Conservation (phyloP, 2,888 invertebrate genomes). For the Myopa testacea region DNA sequence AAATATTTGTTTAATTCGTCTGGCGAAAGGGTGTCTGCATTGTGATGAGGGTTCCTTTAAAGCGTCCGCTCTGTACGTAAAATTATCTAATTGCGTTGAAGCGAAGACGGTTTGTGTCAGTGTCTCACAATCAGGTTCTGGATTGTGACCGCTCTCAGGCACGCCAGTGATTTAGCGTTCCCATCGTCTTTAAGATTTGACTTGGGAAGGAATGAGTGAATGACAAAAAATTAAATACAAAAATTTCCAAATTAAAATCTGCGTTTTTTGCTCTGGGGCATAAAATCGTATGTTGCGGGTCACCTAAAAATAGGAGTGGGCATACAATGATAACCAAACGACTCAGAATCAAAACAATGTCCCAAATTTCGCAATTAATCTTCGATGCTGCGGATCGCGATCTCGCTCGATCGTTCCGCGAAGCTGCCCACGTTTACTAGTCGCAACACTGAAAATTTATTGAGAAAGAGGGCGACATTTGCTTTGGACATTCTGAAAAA, state of each 20-base stretch:
- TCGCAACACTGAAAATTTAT: background rate
- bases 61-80: conserved; percentile 47
- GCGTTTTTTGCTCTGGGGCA: background rate
- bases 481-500: too few species aligned
- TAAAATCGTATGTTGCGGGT: too few species aligned
- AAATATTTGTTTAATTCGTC: conserved; percentile 65
- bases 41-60: conserved; percentile 34
- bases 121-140: conserved; percentile 15
- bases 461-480: background rate
- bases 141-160: background rate
- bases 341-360: too few species aligned
- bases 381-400: background rate
- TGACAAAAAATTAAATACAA: background rate
- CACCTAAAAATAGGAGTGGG: background rate
- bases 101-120: conserved; percentile 52
- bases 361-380: too few species aligned
- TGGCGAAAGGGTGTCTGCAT: conserved; percentile 42
- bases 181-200: too few species aligned
- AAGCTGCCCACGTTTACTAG: background rate
- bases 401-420: background rate
- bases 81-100: conserved; percentile 64
- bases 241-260: background rate
- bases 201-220: background rate
- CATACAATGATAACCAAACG: background rate
- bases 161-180: background rate